Base-by-base conservation (phyloP, 2,888 invertebrate species). In the Peribatodes rhomboidaria region DNA sequence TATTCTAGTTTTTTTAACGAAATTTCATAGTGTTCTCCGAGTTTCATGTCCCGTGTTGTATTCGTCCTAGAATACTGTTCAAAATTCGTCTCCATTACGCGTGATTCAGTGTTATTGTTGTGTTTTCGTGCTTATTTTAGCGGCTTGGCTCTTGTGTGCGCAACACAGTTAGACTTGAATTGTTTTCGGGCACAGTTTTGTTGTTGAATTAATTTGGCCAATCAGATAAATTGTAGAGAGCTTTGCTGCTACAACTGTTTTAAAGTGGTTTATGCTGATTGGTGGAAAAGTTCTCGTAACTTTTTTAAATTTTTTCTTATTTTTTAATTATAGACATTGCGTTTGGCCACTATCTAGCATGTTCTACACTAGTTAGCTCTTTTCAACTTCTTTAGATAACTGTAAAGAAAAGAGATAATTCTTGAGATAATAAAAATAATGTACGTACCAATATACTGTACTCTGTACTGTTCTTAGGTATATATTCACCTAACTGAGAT, bases 51-150 rank as follows among this genome's bases (percentile, higher is more conserved):
- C 33, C 35, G n/a, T n/a, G 44, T 7, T 35, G 18, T 55, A 44
- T 55, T 44, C 1, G 13, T 44, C 44, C 55, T 18, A 18, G n/a
- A 74, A 74, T 67, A 59, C 72, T 69, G 70, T 70, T 68, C 68
- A 76, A 75, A 75, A 77, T 71, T 75, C 73, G 72, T 78, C 73
- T 76, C 76, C 79, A 79, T 81, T 80, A 75, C 73, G 65, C 73
- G 72, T 80, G 78, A 80, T 79, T 76, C 80, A 80, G 69, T 77
- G 79, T 79, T 73, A 73, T 71, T 73, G 72, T 73, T 68, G 61
- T 69, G 65, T 68, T 61, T 55, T 67, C 52, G 55, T 56, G 67
- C 63, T 71, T 68, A 70, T 70, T 70, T 70, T 54, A 50, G 64
- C 57, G 64, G 53, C 61, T 72, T 61, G 65, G 68, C 58, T 72